Base-by-base conservation (phyloP, 2,888 invertebrate species). In the Physocephala rufipes region DNA sequence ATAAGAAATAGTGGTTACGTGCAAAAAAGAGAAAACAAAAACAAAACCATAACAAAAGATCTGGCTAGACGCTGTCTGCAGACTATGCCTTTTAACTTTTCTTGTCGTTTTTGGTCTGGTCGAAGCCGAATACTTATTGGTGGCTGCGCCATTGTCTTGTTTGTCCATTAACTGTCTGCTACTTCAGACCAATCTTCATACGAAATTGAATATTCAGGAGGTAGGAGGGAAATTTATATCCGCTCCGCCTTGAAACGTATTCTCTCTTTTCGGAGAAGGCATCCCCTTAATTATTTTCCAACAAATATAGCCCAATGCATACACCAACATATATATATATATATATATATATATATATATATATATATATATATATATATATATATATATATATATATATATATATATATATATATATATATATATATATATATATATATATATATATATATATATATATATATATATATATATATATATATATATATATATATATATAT, bases 141-240 rank as follows among this genome's bases (percentile, higher is more conserved):
- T 43, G 30, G 65, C 65, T 21, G 16, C 45, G 43, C 21, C 19
- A 15, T 15, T 28, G 58, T 15, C 61, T 62, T 68, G 68, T 49
- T 43, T 45, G 62, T 62, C 68, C 68, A 62, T 68, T 68, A 61
- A 68, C 61, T 21, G 68, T 62, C 61, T 51, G 51, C 61, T 62
- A 62, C 68, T 68, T 68, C 68, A 62, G 68, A 61, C 62, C 43
- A 19, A 62, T 43, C 68, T 68, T 62, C 68, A 68, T 61, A 68
- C 68, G 51, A 58, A 68, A 61, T 68, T 51, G 49, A 68, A 36
- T 9, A 36, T 9, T 36, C 36, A 36, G 36, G 36, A 7, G 36
- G 36, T 9, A 36, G 9, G 9, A 36, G 9, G 9, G 9, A 36
- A 68, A 62, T 59, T n/a, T n/a, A n/a, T n/a, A n/a, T 49, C 19